Evolutionary conservation across 2,888 invertebrate genomes (phyloP), one percentile per base, ranked within the genome.

Genomic region (Eupithecia tripunctaria): DNA sequence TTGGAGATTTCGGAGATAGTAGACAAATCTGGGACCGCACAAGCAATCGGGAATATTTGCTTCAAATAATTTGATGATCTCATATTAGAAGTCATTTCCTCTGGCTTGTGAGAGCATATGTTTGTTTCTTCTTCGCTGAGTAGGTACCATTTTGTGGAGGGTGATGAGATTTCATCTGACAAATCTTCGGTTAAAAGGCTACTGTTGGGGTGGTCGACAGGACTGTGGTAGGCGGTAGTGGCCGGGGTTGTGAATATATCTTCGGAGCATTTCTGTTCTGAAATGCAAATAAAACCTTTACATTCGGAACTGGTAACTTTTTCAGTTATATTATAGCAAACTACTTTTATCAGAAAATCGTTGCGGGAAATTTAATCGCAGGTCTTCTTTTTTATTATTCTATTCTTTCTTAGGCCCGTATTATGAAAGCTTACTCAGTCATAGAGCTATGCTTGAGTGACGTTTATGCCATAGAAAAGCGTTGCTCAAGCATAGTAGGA

Each of bases 121-220:
- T 85, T 86, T 0, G 84, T 82, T 59, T 93, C 91, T n/a, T 94
- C 93, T 67, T 94, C 94, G 36, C 90, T 90, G 0, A 92, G 75
- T 1, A 93, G 83, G 73, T 88, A 90, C 94, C 94, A 94, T 70
- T 87, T 89, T 0, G 85, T 78, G 0, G 78, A 73, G 2, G 68
- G 76, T 21, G 74, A 78, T 0, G 70, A 2, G 1, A 12, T 47
- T 10, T 87, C 89, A 38, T 89, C 85, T 0, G 93, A 91, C 1
- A 93, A 79, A 69, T 94, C 94, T 64, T 94, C 93, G 1, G 94
- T 94, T 25, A 94, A 80, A 1, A 93, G 82, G 78, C 94, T 91
- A 63, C 80, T 85, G 38, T 82, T 80, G 2, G 85, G 32, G 60
- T 29, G 21, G 18, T 38, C 74, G 1, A 79, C 62, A 1, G 84